phyloP scores from a whole-genome alignment of 2,797 vertebrate species.

The Urophycis tenuis region DNA sequence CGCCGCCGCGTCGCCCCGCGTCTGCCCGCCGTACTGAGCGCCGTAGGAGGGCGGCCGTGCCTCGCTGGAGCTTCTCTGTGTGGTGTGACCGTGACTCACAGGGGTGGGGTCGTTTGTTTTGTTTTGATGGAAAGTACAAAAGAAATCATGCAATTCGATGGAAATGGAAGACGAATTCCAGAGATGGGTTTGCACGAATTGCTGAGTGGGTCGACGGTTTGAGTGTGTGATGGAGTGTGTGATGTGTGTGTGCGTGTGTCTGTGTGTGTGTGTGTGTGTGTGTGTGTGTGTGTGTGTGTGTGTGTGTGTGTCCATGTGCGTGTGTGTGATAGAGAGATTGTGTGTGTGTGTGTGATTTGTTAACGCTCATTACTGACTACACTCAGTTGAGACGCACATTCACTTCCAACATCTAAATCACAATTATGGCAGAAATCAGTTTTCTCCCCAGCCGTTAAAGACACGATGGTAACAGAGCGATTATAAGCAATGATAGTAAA shows the following conservation, averaged over 20 bases:
- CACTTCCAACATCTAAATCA: neutral
- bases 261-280: no score
- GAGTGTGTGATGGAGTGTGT: no score
- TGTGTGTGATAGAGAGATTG: neutral
- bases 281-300: no score
- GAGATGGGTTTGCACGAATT: neutral
- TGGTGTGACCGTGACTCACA: slow-evolving; percentile 1
- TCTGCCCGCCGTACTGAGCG: neutral
- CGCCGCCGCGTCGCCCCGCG: neutral
- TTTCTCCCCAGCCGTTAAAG: neutral
- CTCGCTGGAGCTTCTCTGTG: no score
- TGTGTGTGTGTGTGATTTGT: no score
- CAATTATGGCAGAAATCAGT: neutral
- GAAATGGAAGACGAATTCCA: slow-evolving; percentile 11
- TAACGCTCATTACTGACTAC: no score
- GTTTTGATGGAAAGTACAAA: neutral
- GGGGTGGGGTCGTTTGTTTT: neutral
- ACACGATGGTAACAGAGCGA: neutral
- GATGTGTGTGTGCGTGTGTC: neutral
- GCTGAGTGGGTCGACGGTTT: neutral
- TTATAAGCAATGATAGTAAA: neutral
- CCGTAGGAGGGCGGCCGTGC: no score
- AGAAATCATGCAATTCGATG: slow-evolving; percentile 23
- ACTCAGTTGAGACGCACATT: neutral
- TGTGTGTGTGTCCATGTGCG: neutral